These are phyloP conservation scores for Glossosoma conforme DNA, from an alignment of 1,140 invertebrate genomes.

Conservation along the genomic window DNA sequence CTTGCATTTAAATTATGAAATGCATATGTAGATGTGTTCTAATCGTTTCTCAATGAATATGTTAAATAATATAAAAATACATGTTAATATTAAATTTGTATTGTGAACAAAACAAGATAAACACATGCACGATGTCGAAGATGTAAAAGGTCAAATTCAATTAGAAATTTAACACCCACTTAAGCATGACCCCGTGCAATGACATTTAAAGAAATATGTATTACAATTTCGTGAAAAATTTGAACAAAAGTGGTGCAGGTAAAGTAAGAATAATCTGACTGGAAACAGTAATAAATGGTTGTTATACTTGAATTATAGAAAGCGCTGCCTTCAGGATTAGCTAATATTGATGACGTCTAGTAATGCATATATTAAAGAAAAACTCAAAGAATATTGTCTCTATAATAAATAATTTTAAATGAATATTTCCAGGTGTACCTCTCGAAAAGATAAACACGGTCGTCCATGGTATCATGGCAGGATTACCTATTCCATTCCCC, in stretches of 20 bases:
- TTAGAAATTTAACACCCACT: too few species aligned
- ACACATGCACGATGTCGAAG: too few species aligned
- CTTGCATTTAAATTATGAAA: too few species aligned
- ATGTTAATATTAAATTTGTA: too few species aligned
- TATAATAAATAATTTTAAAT: constrained; percentile 10
- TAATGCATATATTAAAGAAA: neutral
- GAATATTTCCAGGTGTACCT: constrained; percentile 44
- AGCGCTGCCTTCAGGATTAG: neutral
- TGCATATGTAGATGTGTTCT: too few species aligned
- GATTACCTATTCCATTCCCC: constrained; percentile 65
- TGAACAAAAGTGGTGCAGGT: neutral
- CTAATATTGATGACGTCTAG: neutral
- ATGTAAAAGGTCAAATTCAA: too few species aligned
- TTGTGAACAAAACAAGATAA: too few species aligned
- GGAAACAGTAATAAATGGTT: neutral
- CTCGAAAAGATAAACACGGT: constrained; percentile 50
- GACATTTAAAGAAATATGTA: too few species aligned
- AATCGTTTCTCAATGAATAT: too few species aligned
- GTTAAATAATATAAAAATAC: too few species aligned
- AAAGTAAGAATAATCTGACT: neutral
- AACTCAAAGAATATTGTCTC: neutral
- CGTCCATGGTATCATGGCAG: constrained; percentile 66
- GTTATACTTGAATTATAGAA: neutral
- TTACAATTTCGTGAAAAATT: too few species aligned
- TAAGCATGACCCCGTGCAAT: too few species aligned